Conservation (phyloP, 2,888 invertebrate species). For the Tiliacea aurago region DNA sequence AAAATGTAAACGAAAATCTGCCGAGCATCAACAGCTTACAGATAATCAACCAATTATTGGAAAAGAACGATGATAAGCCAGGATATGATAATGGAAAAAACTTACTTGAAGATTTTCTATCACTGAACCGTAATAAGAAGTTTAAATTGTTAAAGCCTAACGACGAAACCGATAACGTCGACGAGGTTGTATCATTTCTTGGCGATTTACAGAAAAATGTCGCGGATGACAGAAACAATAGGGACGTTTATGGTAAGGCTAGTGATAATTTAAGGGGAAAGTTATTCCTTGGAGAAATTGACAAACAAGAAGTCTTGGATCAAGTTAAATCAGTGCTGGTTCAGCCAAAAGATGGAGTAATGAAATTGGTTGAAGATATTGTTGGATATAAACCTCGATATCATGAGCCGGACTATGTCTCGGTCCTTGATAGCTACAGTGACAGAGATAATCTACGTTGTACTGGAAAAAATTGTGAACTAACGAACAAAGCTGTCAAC, state of each 20-base stretch:
- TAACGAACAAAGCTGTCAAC: constrained; percentile 3
- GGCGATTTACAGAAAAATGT: constrained; percentile 25
- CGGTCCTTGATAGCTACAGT: not conserved
- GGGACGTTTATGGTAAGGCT: constrained; percentile 27
- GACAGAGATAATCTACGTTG: constrained; percentile 26
- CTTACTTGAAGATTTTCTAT: constrained; percentile 25
- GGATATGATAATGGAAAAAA: constrained; percentile 12
- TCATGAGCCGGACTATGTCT: not conserved
- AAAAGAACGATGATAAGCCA: constrained; percentile 18
- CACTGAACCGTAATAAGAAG: not conserved
- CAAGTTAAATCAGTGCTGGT: not conserved
- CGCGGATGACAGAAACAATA: constrained; percentile 1
- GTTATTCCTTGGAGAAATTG: not conserved
- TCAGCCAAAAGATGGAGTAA: not conserved
- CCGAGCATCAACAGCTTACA: constrained; percentile 31
- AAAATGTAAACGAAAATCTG: constrained; percentile 7
- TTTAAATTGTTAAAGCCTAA: not conserved
- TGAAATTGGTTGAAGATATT: constrained; percentile 5
- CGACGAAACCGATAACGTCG: constrained; percentile 9
- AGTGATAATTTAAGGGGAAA: not conserved
- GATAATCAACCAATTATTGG: constrained; percentile 38
- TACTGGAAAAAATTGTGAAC: constrained; percentile 32
- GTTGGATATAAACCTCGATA: not conserved
- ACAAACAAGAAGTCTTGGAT: not conserved
- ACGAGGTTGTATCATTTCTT: constrained; percentile 31